These are phyloP conservation scores for Saturnia pavonia DNA, from an alignment of 2,888 invertebrate species.

Conservation along the genomic window DNA sequence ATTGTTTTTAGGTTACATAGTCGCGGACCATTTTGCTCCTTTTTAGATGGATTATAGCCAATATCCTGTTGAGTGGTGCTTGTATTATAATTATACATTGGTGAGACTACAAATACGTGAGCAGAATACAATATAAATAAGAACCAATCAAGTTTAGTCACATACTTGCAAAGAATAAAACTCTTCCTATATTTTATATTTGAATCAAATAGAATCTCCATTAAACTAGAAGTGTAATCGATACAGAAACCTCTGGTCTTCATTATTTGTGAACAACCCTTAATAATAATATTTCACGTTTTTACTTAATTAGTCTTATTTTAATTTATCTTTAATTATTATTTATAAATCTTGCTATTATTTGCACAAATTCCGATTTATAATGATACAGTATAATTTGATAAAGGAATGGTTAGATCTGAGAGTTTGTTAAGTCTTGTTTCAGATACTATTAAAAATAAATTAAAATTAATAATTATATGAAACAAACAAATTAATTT, in stretches of 20 bases:
- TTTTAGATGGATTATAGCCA: slow-evolving; percentile 59
- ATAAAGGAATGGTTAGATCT: too few species aligned
- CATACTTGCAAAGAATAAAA: neutral
- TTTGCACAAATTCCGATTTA: too few species aligned
- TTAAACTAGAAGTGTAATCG: neutral
- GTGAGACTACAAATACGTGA: slow-evolving; percentile 58
- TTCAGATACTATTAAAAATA: neutral
- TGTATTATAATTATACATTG: slow-evolving; percentile 62
- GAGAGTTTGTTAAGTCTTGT: neutral
- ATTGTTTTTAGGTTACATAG: slow-evolving; percentile 61
- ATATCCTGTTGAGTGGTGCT: slow-evolving; percentile 60
- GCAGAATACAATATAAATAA: slow-evolving; percentile 38
- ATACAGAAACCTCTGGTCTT: neutral
- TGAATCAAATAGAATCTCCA: neutral
- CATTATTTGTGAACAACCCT: neutral
- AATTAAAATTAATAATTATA: neutral
- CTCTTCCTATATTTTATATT: neutral
- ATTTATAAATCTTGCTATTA: too few species aligned
- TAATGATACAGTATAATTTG: too few species aligned
- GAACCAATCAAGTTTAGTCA: neutral
- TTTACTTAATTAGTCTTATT: neutral
- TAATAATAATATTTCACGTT: too few species aligned
- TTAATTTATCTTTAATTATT: too few species aligned
- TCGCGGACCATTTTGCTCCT: slow-evolving; percentile 48
- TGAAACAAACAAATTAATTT: neutral